Conservation (phyloP, 2,113 vertebrate genomes). For the Argyrosomus japonicus region DNA sequence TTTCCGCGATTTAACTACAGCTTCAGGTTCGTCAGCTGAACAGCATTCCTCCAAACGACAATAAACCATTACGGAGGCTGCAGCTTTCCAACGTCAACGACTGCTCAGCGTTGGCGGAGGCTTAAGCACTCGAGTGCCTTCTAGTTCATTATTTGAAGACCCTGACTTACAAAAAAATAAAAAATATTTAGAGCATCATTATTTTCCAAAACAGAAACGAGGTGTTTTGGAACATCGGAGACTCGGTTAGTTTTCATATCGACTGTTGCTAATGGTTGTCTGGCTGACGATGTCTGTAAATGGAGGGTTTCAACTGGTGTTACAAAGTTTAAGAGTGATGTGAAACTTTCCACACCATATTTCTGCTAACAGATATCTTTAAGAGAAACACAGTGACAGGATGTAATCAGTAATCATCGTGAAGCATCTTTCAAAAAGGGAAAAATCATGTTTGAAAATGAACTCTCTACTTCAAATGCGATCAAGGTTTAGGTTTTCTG, state of each 20-base stretch:
- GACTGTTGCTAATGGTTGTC: neutral
- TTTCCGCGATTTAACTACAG: neutral
- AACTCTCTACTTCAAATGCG: neutral
- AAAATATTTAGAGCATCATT: neutral
- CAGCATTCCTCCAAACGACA: neutral
- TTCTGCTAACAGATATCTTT: neutral
- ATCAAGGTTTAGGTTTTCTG: neutral
- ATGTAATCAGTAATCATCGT: neutral
- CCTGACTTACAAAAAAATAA: neutral
- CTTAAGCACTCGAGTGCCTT: neutral
- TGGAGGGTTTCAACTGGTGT: neutral
- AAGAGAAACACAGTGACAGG: neutral
- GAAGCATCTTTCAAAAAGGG: neutral
- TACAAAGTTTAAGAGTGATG: neutral
- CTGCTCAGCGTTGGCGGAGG: neutral
- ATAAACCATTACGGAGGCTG: neutral
- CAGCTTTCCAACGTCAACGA: neutral
- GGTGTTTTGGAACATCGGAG: neutral
- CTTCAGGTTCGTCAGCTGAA: no score
- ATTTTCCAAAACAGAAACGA: constrained; percentile 1
- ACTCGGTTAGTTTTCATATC: neutral
- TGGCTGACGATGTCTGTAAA: neutral
- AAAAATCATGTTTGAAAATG: neutral
- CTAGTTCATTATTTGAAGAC: constrained; percentile 4
- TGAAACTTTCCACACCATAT: neutral